These are phyloP conservation scores for Nothura maculosa DNA, from an alignment of 2,797 vertebrate species.

Conservation along the genomic window DNA sequence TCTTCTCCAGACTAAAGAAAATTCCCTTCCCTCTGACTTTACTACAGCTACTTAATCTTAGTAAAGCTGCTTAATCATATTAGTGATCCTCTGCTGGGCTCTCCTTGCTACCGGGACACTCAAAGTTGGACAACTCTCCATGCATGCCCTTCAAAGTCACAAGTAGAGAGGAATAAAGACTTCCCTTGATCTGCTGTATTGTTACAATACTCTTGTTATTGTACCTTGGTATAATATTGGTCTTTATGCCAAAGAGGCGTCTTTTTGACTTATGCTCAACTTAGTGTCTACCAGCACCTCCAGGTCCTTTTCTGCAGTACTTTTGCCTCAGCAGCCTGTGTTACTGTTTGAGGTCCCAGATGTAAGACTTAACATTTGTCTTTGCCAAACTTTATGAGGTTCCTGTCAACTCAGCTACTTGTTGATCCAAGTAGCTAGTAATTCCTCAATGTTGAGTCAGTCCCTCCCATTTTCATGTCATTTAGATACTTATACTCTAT, in stretches of 20 bases:
- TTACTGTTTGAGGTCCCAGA: not conserved
- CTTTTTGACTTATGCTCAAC: not conserved
- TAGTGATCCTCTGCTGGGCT: not conserved
- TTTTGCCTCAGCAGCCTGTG: not conserved
- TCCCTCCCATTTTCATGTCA: not conserved
- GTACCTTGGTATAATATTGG: not conserved
- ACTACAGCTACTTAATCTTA: not conserved
- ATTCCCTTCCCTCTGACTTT: not conserved
- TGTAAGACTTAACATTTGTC: not conserved
- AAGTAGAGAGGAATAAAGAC: not conserved
- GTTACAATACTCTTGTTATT: not conserved
- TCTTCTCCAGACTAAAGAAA: not conserved
- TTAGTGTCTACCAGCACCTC: not conserved
- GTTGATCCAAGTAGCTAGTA: not conserved
- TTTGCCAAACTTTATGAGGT: not conserved
- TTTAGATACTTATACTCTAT: not conserved
- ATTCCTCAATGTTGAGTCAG: not conserved
- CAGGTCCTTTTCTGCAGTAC: not conserved
- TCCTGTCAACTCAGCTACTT: not conserved
- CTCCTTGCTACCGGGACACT: rapidly evolving
- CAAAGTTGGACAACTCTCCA: not conserved
- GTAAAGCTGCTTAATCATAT: not conserved
- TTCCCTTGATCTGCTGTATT: not conserved
- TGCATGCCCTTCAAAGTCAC: not conserved
- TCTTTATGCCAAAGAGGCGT: not conserved